phyloP scores from a whole-genome alignment of 2,113 vertebrate genomes.

The Chloropsis hardwickii region DNA sequence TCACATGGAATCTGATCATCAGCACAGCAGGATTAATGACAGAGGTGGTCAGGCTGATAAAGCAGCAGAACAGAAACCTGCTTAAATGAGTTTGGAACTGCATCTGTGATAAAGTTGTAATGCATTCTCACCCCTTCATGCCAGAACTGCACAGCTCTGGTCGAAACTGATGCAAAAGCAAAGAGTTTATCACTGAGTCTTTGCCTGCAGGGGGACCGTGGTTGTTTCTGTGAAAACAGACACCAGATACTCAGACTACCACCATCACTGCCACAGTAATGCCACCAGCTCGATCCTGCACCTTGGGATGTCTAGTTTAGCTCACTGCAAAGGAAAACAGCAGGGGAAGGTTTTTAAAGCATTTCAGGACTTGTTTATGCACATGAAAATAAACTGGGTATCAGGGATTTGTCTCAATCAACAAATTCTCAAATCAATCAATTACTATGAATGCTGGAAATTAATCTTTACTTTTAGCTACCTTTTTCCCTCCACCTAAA shows the following conservation, averaged over 20 bases:
- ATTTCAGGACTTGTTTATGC: neutral
- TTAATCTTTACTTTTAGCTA: neutral
- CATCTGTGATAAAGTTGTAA: neutral
- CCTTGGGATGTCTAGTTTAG: neutral
- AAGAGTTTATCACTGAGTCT: neutral
- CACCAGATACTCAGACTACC: neutral
- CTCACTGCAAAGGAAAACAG: neutral
- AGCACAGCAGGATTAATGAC: conserved; percentile 19
- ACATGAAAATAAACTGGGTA: neutral
- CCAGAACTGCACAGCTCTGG: neutral
- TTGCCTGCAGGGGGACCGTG: neutral
- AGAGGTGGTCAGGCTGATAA: conserved; percentile 29
- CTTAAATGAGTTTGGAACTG: neutral
- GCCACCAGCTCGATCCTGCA: neutral
- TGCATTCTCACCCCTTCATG: neutral
- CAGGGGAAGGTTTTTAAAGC: neutral
- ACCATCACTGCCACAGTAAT: fast-evolving
- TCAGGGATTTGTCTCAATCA: neutral
- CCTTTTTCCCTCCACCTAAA: neutral
- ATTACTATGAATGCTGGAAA: neutral
- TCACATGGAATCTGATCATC: conserved; percentile 41
- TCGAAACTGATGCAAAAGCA: neutral
- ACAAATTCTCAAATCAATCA: neutral
- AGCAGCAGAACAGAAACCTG: conserved; percentile 12
- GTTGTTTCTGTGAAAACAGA: conserved; percentile 11